Base-by-base conservation (phyloP, 2,113 vertebrate species). In the Sigmodon hispidus region DNA sequence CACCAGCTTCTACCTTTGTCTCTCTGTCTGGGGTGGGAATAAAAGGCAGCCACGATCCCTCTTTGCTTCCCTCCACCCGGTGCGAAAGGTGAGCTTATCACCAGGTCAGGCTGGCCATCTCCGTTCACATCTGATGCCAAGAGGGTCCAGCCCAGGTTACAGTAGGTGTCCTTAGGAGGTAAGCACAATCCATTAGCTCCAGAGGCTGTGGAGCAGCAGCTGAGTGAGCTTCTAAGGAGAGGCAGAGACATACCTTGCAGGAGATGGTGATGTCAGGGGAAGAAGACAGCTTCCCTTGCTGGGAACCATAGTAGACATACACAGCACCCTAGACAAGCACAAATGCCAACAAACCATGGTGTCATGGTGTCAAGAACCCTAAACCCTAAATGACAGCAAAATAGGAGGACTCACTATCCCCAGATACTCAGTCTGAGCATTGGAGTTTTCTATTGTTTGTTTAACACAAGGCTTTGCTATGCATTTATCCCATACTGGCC, bases 61-160 rank as follows among this genome's bases (percentile, higher is more conserved):
- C 96, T 98, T 96, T 99, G 99, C 91, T 96, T 98, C 57, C 99
- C 99, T 91, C 96, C 97, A 11, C 97, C 97, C 0, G 98, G 98
- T 36, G 98, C 98, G 36, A 98, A 99, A 1, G 99, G 99, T 65
- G 98, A 98, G 29, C 98, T 98, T 19, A 98, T 97, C 79, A 99
- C 95, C 83, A 99, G 97, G 86, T 99, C 98, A 0, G 93, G 96
- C 13, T 93, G 97, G 48, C 97, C 83, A 80, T 99, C 98, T 13
- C 92, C 98, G 65, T 98, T 97, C 95, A 98, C 1, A 55, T 99
- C 99, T 67, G 98, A 92, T 16, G 98, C 98, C 97, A 98, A 67
- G 40, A 99, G 98, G 4, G 98, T 98, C 98, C 98, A 99, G 87
- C 99, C 99, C 97, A 99, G 96, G 96, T 99, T 99, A 96, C 99